Evolutionary conservation across 2,888 invertebrate species (phyloP).

Genomic region (Capitulum mitella): DNA sequence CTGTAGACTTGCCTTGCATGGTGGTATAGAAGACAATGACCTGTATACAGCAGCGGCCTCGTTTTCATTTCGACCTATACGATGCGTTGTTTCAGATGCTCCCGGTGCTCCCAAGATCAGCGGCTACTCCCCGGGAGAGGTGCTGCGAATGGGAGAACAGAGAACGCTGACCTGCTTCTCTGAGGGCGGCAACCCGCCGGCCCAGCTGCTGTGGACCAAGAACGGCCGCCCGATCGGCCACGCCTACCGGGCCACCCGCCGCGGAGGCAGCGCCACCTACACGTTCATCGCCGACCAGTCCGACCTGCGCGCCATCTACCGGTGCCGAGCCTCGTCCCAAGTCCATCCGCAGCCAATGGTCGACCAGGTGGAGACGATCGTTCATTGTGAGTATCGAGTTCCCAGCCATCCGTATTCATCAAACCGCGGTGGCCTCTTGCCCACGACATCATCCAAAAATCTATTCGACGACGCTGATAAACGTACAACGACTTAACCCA

Average conservation of each 20-base stretch:
- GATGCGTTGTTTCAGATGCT: conserved; percentile 58
- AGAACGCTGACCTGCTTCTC: conserved; percentile 83
- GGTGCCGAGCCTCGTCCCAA: conserved; percentile 51
- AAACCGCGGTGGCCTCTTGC: too few species aligned
- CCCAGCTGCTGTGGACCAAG: conserved; percentile 90
- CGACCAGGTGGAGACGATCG: conserved; percentile 76
- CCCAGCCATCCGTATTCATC: too few species aligned
- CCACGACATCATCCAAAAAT: too few species aligned
- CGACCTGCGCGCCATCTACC: conserved; percentile 34
- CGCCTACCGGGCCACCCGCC: conserved; percentile 16
- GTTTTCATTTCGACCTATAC: too few species aligned
- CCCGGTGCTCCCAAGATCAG: conserved; percentile 87
- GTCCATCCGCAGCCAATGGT: conserved; percentile 78
- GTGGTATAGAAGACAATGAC: too few species aligned
- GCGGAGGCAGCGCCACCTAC: conserved; percentile 32
- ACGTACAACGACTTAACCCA: too few species aligned
- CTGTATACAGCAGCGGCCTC: too few species aligned
- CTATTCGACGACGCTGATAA: too few species aligned
- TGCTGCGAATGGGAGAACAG: conserved; percentile 75
- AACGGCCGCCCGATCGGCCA: conserved; percentile 42
- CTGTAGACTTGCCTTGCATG: too few species aligned
- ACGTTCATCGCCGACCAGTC: conserved; percentile 32
- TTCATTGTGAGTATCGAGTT: conserved; percentile 69
- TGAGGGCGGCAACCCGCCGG: conserved; percentile 92
- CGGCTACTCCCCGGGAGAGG: conserved; percentile 82